Percentiles rank a stretch among this genome's conserved stretches.
Evolutionary conservation across 2,888 invertebrate species (phyloP).

Genomic region (Tanypteryx hageni): DNA sequence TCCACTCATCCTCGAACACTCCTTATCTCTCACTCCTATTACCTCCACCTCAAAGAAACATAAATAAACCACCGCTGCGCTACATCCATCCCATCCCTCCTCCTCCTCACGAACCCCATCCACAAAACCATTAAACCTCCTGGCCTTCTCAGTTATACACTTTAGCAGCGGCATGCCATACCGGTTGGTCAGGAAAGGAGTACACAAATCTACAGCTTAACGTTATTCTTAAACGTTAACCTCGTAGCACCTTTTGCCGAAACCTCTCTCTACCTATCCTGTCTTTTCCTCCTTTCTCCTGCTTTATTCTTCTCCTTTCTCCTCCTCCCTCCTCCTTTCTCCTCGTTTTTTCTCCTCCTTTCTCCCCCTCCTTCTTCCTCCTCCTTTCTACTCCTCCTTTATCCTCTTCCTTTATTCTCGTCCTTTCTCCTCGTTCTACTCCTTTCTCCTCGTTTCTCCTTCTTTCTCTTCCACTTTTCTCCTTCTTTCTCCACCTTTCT

Average conservation of each 20-base stretch:
- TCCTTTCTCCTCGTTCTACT: neutral
- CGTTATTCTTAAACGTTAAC: slow-evolving; percentile 29
- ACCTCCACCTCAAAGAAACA: neutral
- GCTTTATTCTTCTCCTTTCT: neutral
- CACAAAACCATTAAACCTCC: slow-evolving; percentile 24
- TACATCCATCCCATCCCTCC: neutral
- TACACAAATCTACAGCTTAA: slow-evolving; percentile 28
- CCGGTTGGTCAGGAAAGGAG: neutral
- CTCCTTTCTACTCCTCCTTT: neutral
- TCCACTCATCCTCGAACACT: neutral
- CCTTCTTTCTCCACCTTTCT: neutral
- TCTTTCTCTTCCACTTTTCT: neutral
- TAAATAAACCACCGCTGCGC: neutral
- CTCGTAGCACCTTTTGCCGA: neutral
- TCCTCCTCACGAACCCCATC: neutral
- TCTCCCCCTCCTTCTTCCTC: neutral
- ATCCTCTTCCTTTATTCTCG: neutral
- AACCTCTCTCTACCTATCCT: neutral
- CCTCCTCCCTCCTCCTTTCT: neutral
- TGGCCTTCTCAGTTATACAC: neutral
- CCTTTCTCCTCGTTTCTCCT: neutral
- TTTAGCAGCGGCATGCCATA: neutral
- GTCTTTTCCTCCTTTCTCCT: neutral
- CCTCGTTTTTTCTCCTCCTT: neutral
- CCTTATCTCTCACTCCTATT: neutral